Percentiles rank a stretch among this genome's conserved stretches.
Evolutionary conservation across 2,888 invertebrate genomes (phyloP).

Genomic region (Baccha elongata): DNA sequence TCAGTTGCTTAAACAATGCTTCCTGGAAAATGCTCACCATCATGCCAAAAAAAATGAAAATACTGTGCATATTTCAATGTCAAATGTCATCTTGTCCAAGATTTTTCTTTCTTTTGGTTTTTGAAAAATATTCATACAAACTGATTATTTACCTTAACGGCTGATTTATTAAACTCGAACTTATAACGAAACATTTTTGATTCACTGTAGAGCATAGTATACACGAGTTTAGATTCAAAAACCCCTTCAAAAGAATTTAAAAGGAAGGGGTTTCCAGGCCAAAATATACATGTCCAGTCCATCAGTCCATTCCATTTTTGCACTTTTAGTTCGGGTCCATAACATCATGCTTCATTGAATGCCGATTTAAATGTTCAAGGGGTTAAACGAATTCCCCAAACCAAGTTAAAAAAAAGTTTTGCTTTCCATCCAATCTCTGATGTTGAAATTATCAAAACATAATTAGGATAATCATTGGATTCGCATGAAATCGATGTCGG

Average conservation of each 20-base stretch:
- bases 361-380: constrained; percentile 3
- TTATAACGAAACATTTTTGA: too few species aligned
- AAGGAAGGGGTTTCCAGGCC: not conserved
- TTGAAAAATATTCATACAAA: too few species aligned
- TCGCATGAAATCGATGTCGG: constrained; percentile 64
- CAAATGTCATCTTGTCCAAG: too few species aligned
- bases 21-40: too few species aligned
- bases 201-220: not conserved
- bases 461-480: constrained; percentile 73
- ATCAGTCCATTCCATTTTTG: not conserved
- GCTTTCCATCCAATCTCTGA: constrained; percentile 45
- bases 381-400: constrained; percentile 32
- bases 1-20: too few species aligned
- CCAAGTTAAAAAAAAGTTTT: constrained; percentile 11
- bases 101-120: too few species aligned
- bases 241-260: not conserved
- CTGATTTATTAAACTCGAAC: too few species aligned
- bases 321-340: not conserved
- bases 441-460: constrained; percentile 60
- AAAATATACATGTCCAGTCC: not conserved
- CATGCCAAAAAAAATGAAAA: too few species aligned
- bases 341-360: not conserved
- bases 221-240: not conserved
- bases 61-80: too few species aligned
- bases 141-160: too few species aligned